Evolutionary conservation across 2,797 vertebrate species (phyloP).

Genomic region (Clamator glandarius): DNA sequence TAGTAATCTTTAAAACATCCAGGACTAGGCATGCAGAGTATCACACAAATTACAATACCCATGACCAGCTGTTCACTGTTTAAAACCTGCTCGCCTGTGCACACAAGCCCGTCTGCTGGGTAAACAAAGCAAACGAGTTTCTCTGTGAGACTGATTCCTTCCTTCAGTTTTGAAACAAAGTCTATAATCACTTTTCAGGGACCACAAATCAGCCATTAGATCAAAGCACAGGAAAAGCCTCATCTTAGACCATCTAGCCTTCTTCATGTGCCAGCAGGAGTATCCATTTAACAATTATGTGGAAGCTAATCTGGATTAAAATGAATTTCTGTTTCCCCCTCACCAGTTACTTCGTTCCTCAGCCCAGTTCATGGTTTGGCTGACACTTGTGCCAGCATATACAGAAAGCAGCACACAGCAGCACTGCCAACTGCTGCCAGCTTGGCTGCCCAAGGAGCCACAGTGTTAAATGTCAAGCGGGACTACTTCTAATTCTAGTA

Average conservation of each 20-base stretch:
- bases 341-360: background rate
- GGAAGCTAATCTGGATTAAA: background rate
- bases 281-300: background rate
- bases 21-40: background rate
- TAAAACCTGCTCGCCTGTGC: background rate
- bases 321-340: background rate
- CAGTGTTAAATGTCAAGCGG: conserved; percentile 19
- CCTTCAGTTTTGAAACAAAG: background rate
- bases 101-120: background rate
- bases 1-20: background rate
- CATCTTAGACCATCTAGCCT: background rate
- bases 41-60: background rate
- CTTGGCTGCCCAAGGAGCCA: background rate
- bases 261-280: background rate
- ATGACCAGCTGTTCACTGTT: background rate
- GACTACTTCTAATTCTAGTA: conserved; percentile 59
- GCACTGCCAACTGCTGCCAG: background rate
- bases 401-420: background rate
- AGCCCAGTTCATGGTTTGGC: background rate
- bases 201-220: background rate
- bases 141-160: background rate
- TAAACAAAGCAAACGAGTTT: background rate
- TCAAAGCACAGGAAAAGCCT: background rate
- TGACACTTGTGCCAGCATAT: background rate
- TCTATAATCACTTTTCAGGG: background rate